These are phyloP conservation scores for Peromyscus maniculatus DNA, from an alignment of 2,113 vertebrate genomes.

Conservation along the genomic window DNA sequence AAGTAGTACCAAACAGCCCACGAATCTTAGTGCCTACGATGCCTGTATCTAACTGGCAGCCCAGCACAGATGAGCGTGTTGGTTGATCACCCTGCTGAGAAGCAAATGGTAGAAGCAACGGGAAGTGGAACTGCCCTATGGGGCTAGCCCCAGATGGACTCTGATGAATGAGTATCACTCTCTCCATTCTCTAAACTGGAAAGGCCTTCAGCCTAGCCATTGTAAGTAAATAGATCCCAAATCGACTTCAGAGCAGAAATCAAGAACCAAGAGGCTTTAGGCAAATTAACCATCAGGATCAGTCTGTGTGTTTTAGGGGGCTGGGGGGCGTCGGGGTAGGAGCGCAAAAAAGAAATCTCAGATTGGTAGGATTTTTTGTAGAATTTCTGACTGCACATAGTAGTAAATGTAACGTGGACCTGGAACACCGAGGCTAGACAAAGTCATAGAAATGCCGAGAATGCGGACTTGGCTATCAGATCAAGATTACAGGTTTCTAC, in stretches of 20 bases:
- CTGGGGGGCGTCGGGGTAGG: background rate
- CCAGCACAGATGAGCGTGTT: background rate
- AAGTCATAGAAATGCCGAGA: background rate
- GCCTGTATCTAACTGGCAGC: background rate
- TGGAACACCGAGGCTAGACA: background rate
- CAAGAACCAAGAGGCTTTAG: background rate
- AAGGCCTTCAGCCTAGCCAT: background rate
- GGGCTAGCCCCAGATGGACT: too few relatives aligned
- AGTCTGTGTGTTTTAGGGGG: background rate
- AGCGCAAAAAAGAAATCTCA: slow-evolving; percentile 19
- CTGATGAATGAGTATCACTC: background rate
- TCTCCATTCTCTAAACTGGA: background rate
- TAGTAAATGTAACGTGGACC: background rate
- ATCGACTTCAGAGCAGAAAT: background rate
- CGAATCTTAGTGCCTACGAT: background rate
- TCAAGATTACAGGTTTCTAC: background rate
- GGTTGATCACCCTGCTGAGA: too few relatives aligned
- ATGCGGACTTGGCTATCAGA: background rate
- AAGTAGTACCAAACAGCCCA: background rate
- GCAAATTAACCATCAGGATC: background rate
- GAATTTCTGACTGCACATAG: slow-evolving; percentile 36
- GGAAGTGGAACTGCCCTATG: background rate
- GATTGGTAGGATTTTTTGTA: background rate
- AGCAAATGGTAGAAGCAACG: fast-evolving
- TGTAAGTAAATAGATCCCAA: background rate